These are phyloP conservation scores for Cheilosia soror DNA, from an alignment of 2,888 invertebrate genomes.

Conservation along the genomic window DNA sequence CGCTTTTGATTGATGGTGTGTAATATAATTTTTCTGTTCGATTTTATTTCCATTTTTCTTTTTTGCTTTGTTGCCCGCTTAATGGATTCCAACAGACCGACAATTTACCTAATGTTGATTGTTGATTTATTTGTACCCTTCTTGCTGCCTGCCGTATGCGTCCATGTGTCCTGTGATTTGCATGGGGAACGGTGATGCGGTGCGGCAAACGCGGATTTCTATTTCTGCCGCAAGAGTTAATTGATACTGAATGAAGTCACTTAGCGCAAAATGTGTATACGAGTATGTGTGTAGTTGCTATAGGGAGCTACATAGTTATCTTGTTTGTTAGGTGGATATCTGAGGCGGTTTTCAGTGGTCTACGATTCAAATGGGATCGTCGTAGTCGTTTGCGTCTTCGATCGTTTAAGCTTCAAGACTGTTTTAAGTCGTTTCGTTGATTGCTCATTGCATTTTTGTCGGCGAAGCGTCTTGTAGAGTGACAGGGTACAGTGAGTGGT, in stretches of 20 bases:
- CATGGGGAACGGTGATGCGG: constrained; percentile 6
- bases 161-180: constrained; percentile 45
- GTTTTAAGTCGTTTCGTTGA: constrained; percentile 71
- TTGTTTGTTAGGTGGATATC: constrained; percentile 46
- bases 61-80: constrained; percentile 67
- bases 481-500: constrained; percentile 39
- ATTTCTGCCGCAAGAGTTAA: constrained; percentile 79
- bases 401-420: constrained; percentile 68
- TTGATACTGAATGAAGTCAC: constrained; percentile 83
- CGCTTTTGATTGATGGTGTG: constrained; percentile 75
- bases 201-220: constrained; percentile 47
- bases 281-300: constrained; percentile 72
- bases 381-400: constrained; percentile 46
- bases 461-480: constrained; percentile 67
- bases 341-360: constrained; percentile 40
- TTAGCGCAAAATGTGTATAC: constrained; percentile 78
- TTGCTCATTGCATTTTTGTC: constrained; percentile 73
- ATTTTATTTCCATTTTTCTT: constrained; percentile 62
- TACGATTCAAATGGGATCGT: constrained; percentile 48
- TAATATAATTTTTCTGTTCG: constrained; percentile 75
- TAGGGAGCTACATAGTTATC: constrained; percentile 67
- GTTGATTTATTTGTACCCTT: constrained; percentile 73
- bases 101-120: constrained; percentile 75
- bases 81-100: constrained; percentile 75
- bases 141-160: constrained; percentile 31